Conservation (phyloP, 2,113 vertebrate species). For the Pipra filicauda region DNA sequence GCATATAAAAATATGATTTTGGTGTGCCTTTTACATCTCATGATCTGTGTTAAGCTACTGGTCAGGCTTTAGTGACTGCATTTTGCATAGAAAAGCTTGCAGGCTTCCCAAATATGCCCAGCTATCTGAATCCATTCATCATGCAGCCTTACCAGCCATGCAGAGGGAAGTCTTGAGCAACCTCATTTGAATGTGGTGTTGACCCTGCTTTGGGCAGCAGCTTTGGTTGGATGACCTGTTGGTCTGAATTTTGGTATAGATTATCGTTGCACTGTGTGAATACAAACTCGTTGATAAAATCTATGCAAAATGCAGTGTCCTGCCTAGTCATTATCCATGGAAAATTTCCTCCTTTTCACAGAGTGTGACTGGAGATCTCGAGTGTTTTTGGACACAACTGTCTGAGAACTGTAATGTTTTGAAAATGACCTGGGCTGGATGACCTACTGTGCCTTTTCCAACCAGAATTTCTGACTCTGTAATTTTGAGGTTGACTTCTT, state of each 20-base stretch:
- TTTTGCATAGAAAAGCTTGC: background rate
- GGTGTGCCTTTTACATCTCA: background rate
- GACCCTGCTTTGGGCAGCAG: background rate
- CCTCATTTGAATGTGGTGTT: background rate
- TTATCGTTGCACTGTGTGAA: background rate
- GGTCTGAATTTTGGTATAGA: background rate
- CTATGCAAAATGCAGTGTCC: background rate
- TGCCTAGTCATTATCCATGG: fast-evolving
- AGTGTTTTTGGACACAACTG: background rate
- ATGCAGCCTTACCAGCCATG: background rate
- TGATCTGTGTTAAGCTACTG: background rate
- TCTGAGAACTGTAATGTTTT: background rate
- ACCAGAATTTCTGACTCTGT: slow-evolving; percentile 26
- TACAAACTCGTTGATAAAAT: background rate
- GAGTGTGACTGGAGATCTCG: background rate
- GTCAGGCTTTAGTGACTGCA: background rate
- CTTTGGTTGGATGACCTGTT: background rate
- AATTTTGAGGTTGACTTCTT: slow-evolving; percentile 41
- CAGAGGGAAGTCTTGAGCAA: background rate
- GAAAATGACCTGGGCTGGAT: background rate
- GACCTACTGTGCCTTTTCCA: slow-evolving; percentile 23
- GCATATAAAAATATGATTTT: background rate
- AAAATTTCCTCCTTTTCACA: background rate
- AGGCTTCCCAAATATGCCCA: background rate
- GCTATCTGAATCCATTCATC: background rate